These are phyloP conservation scores for Timema cristinae DNA, from an alignment of 2,888 invertebrate genomes.

Conservation along the genomic window DNA sequence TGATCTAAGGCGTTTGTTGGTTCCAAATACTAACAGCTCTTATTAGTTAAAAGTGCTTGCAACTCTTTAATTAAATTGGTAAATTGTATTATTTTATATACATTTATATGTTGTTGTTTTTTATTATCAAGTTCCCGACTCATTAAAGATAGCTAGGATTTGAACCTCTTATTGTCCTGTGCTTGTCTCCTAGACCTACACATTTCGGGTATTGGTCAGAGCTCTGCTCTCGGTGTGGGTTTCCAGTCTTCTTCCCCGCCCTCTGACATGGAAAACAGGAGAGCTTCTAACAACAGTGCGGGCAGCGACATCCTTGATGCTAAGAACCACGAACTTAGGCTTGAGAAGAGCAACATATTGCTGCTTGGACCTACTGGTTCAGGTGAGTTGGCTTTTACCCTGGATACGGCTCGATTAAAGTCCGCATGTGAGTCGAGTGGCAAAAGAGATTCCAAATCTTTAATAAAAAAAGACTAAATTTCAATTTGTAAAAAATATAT, in stretches of 20 bases:
- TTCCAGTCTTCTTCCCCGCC: slow-evolving; percentile 51
- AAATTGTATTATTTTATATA: too few relatives aligned
- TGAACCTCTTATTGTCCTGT: too few relatives aligned
- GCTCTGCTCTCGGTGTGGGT: slow-evolving; percentile 54
- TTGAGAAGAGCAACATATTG: slow-evolving; percentile 55
- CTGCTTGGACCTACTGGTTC: slow-evolving; percentile 28
- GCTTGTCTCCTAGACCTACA: slow-evolving; percentile 66
- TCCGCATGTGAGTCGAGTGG: too few relatives aligned
- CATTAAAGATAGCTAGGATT: too few relatives aligned
- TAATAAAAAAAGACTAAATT: not conserved
- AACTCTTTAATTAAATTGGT: too few relatives aligned
- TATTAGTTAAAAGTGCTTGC: too few relatives aligned
- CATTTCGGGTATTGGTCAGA: slow-evolving; percentile 72
- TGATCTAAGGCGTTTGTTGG: too few relatives aligned
- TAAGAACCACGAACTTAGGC: slow-evolving; percentile 72
- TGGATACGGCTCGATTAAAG: not conserved
- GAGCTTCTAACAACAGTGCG: slow-evolving; percentile 30
- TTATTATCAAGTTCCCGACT: too few relatives aligned
- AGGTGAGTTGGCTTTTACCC: slow-evolving; percentile 17
- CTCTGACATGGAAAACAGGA: slow-evolving; percentile 27
- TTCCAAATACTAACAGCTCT: too few relatives aligned
- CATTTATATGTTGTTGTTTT: too few relatives aligned
- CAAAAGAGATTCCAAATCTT: not conserved
- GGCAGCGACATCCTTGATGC: slow-evolving; percentile 77
- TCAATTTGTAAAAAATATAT: not conserved